phyloP scores from a whole-genome alignment of 23 tunicate species.

The Trididemnum clinides region DNA sequence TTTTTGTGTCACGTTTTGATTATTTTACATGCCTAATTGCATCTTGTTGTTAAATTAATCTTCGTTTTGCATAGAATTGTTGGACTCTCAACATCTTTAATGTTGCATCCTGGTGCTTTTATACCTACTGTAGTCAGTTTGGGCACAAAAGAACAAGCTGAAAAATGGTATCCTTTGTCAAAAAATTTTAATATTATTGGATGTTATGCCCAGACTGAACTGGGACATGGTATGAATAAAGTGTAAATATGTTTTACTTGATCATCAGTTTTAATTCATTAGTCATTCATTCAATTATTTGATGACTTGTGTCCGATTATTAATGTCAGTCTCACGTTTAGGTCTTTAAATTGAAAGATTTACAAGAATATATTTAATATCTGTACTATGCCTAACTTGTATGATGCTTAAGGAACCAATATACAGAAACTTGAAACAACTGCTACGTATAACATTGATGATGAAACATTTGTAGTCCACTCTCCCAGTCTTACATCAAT shows the following conservation, averaged over 20 bases:
- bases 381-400: too few relatives aligned
- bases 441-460: conserved; percentile 45
- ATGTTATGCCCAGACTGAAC: conserved; percentile 79
- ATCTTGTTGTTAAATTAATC: not conserved
- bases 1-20: too few relatives aligned
- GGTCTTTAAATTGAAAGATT: too few relatives aligned
- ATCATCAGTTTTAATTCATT: too few relatives aligned
- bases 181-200: conserved; percentile 49
- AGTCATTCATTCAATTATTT: too few relatives aligned
- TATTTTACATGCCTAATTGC: too few relatives aligned
- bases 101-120: conserved; percentile 61
- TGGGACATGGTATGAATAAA: conserved; percentile 84
- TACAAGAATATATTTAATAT: too few relatives aligned
- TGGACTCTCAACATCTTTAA: conserved; percentile 26
- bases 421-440: conserved; percentile 72
- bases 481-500: conserved; percentile 68
- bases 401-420: conserved; percentile 74
- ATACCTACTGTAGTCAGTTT: conserved; percentile 40
- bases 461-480: conserved; percentile 66
- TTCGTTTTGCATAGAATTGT: conserved; percentile 13
- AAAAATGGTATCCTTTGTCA: conserved; percentile 62
- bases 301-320: too few relatives aligned
- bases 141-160: conserved; percentile 59
- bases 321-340: too few relatives aligned
- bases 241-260: too few relatives aligned